These are phyloP conservation scores for Spongilla lacustris DNA, from an alignment of 37 sponge, comb jelly and placozoan genomes.

Conservation along the genomic window DNA sequence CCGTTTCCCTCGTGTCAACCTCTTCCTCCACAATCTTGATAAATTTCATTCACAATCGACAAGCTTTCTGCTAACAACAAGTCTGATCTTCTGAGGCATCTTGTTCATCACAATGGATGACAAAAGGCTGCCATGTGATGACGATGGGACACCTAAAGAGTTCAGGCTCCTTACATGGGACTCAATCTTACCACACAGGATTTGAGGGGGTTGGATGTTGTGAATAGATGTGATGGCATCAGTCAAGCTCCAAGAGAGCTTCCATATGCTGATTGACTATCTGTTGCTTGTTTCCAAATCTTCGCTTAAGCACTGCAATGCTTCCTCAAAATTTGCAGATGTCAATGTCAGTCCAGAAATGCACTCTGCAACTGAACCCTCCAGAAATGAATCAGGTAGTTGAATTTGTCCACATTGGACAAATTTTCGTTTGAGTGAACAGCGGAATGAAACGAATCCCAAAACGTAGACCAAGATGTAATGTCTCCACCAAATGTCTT, in stretches of 20 bases:
- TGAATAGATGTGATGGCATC: not conserved
- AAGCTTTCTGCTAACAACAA: not conserved
- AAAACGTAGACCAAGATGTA: slow-evolving; percentile 11
- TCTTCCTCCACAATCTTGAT: no score
- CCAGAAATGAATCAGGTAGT: not conserved
- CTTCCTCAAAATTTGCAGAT: slow-evolving; percentile 10
- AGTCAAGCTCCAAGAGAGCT: not conserved
- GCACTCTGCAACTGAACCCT: not conserved
- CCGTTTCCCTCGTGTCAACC: no score
- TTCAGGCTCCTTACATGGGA: not conserved
- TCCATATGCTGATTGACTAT: not conserved
- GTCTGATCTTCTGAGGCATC: not conserved
- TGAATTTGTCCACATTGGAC: slow-evolving; percentile 13
- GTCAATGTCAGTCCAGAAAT: not conserved
- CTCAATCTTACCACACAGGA: not conserved
- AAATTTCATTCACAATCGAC: no score
- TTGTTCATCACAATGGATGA: not conserved
- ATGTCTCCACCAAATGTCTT: slow-evolving; percentile 13
- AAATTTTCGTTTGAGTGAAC: slow-evolving; percentile 3
- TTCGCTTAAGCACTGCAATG: not conserved
- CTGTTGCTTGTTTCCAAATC: not conserved
- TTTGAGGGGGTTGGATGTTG: not conserved
- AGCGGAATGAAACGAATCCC: slow-evolving; percentile 8
- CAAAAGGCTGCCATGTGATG: not conserved
- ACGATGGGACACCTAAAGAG: not conserved